Base-by-base conservation (phyloP, 2,113 vertebrate genomes). In the Sander vitreus region DNA sequence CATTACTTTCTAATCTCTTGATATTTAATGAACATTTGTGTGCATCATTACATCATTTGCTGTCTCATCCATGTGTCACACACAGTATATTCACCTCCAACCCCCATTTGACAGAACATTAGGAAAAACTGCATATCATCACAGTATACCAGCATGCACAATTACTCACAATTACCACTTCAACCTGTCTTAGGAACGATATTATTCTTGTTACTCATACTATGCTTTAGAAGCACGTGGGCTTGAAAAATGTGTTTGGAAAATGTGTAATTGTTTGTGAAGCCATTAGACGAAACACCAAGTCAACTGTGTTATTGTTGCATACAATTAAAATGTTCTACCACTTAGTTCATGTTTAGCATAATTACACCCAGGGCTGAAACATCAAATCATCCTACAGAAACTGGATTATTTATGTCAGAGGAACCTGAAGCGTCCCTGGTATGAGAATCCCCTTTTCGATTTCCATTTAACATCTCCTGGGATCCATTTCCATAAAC, bases 401-500 rank as follows among this genome's bases (percentile, higher is more conserved):
- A 62, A 63, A 23, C 19, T 9, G 4, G 50, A 62, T 27, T 79
- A 33, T 60, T 84, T 16, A 16, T 59, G 23, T 76, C 57, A 57
- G 25, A 30, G 21, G 43, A 66, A 14, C 51, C 19, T 9, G 6
- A 58, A 30, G 53, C 12, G 12, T 65, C 54, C 13, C 45, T 58
- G 25, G 33, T 51, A 65, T 5, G 7, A 78, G 68, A 73, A 80
- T 67, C 58, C 51, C 12, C 43, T 45, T 43, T 69, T 53, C 6
- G 8, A 60, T 57, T 83, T 83, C 76, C 2, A 0, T 30, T 76
- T 25, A 27, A 65, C 53, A 53, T 80, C 80, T 80, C 78, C 67
- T 25, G 58, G 73, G 85, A 86, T 75, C 23, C 0, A 43, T 91
- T 71, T 88, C 83, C 76, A 86, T 19, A 65, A 86, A 85, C 84